Percentiles rank a stretch among this genome's conserved stretches.
These are phyloP conservation scores for Lasioglossum figueresi DNA, from an alignment of 2,888 invertebrate species.

Conservation along the genomic window DNA sequence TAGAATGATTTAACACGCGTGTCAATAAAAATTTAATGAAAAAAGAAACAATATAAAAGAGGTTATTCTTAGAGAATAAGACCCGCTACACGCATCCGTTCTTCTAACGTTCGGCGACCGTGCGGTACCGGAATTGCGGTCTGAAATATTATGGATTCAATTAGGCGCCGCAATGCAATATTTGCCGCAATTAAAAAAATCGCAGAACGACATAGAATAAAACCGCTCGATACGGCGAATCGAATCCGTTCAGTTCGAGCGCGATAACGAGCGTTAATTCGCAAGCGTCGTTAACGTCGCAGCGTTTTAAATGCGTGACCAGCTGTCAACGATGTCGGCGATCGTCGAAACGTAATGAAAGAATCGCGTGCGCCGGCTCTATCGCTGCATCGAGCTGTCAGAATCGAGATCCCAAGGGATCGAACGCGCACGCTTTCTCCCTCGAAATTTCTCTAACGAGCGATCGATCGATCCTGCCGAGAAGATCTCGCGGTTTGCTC, in stretches of 20 bases:
- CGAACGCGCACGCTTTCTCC: slow-evolving; percentile 6
- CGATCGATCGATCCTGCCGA: neutral
- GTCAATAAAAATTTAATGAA: too few species aligned
- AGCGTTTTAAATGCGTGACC: slow-evolving; percentile 3
- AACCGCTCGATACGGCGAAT: too few species aligned
- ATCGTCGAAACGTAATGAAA: neutral
- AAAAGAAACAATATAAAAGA: too few species aligned
- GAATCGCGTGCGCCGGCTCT: slow-evolving; percentile 18
- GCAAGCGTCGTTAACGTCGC: neutral
- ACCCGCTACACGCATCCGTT: too few species aligned
- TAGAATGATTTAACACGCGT: neutral
- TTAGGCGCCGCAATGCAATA: too few species aligned
- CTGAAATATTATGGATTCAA: too few species aligned
- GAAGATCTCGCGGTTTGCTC: neutral
- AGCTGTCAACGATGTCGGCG: neutral
- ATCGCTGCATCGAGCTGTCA: slow-evolving; percentile 27
- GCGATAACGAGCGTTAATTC: neutral
- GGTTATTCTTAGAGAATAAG: too few species aligned
- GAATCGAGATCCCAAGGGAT: neutral
- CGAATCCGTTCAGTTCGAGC: neutral
- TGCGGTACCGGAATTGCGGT: too few species aligned
- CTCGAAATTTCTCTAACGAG: slow-evolving; percentile 20
- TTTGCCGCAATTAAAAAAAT: too few species aligned
- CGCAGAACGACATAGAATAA: too few species aligned
- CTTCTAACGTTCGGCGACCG: too few species aligned